These are phyloP conservation scores for Dufourea novaeangliae DNA, from an alignment of 1,140 invertebrate genomes.

Conservation along the genomic window DNA sequence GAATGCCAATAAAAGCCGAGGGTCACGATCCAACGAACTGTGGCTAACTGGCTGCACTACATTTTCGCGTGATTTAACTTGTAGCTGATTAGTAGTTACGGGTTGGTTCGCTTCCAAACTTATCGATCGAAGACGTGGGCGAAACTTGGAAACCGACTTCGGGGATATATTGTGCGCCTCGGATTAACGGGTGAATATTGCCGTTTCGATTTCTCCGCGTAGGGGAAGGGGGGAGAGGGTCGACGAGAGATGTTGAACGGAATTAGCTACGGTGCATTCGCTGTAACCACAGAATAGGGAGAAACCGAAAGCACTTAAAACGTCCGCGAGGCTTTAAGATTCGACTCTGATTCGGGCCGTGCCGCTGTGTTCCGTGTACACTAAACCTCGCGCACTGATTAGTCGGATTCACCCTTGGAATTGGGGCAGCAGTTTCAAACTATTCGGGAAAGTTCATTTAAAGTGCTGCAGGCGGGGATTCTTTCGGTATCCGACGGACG, in stretches of 20 bases:
- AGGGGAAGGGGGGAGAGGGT: no score
- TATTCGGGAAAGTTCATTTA: conserved; percentile 41
- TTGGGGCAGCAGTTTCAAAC: conserved; percentile 39
- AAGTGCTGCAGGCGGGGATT: conserved; percentile 39
- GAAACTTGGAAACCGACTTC: background rate
- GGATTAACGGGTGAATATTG: background rate
- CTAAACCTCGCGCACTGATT: conserved; percentile 13
- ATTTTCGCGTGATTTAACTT: conserved; percentile 39
- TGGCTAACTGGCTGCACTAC: conserved; percentile 4
- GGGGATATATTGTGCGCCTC: background rate
- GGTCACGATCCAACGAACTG: conserved; percentile 9
- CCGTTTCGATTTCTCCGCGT: conserved; percentile 11
- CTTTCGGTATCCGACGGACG: conserved; percentile 24
- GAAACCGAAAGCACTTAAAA: conserved; percentile 39
- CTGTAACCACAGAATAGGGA: background rate
- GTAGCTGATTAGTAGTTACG: conserved; percentile 12
- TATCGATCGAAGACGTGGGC: conserved; percentile 1
- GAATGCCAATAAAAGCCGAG: background rate
- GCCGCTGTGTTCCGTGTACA: conserved; percentile 2
- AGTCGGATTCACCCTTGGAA: conserved; percentile 40
- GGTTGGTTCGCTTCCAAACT: conserved; percentile 12
- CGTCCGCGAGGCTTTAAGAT: conserved; percentile 38
- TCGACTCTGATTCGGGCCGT: conserved; percentile 7
- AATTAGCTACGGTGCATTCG: conserved; percentile 36
- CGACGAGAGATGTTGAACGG: conserved; percentile 37